Percentiles rank a stretch among this genome's conserved stretches.
These are phyloP conservation scores for Cheilosia vernalis DNA, from an alignment of 2,888 invertebrate species.

Conservation along the genomic window DNA sequence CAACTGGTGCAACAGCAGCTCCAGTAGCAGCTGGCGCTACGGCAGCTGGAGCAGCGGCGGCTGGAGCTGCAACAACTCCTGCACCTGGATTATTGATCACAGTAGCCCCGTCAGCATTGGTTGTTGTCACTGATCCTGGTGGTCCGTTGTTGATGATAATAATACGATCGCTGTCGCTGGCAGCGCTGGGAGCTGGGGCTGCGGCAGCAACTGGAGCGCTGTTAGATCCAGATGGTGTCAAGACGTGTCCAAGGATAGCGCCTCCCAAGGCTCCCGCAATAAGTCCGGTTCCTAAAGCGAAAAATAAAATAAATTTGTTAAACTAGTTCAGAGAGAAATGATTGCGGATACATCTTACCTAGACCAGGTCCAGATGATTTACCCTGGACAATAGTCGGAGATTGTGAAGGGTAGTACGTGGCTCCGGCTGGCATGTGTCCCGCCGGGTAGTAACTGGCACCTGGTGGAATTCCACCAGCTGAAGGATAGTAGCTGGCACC, in stretches of 20 bases:
- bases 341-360: conserved; percentile 77
- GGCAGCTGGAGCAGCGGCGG: conserved; percentile 67
- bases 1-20: conserved; percentile 68
- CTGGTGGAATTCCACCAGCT: conserved; percentile 74
- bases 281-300: conserved; percentile 80
- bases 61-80: conserved; percentile 72
- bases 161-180: conserved; percentile 79
- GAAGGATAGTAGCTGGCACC: conserved; percentile 77
- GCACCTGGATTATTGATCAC: conserved; percentile 73
- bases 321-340: neutral
- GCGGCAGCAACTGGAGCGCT: conserved; percentile 76
- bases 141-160: conserved; percentile 83
- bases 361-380: conserved; percentile 82
- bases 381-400: conserved; percentile 78
- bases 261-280: conserved; percentile 82
- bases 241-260: conserved; percentile 80
- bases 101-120: conserved; percentile 78
- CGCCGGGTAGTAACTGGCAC: conserved; percentile 75
- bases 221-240: conserved; percentile 80
- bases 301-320: neutral
- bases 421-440: conserved; percentile 79
- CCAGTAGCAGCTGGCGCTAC: conserved; percentile 70
- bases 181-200: conserved; percentile 77
- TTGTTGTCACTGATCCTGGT: conserved; percentile 80
- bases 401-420: conserved; percentile 78